Conservation (phyloP, 2,113 vertebrate species). For the Tragelaphus imberbis region DNA sequence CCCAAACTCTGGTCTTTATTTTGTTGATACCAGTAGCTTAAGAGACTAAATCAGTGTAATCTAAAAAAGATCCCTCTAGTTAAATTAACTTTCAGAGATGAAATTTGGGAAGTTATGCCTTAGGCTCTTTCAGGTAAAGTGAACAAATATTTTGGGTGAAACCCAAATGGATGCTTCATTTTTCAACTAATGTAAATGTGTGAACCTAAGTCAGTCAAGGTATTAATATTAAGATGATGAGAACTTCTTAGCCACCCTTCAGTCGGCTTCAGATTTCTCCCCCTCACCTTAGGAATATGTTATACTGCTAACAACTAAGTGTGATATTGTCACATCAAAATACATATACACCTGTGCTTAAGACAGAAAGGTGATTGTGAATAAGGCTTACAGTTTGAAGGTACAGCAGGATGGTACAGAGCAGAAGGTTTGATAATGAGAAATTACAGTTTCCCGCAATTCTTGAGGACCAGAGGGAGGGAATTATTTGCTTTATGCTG, state of each 20-base stretch:
- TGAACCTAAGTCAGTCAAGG: conserved; percentile 41
- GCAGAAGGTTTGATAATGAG: conserved; percentile 89
- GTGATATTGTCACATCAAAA: conserved; percentile 83
- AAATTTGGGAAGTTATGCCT: neutral
- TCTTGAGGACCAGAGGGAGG: conserved; percentile 82
- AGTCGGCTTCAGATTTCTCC: conserved; percentile 48
- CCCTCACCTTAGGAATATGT: conserved; percentile 70
- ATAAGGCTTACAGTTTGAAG: conserved; percentile 74
- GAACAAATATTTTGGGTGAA: neutral
- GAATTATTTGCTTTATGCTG: conserved; percentile 90
- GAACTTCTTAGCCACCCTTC: conserved; percentile 49
- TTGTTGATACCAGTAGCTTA: neutral
- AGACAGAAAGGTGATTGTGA: conserved; percentile 79
- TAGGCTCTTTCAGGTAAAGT: conserved; percentile 5
- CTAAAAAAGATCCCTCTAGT: neutral
- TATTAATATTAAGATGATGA: conserved; percentile 55
- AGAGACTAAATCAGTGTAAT: neutral
- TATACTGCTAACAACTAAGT: conserved; percentile 78
- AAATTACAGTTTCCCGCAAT: conserved; percentile 83
- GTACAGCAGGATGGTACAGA: conserved; percentile 80
- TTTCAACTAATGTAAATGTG: conserved; percentile 55
- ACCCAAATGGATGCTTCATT: conserved; percentile 50
- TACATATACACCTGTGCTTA: conserved; percentile 76
- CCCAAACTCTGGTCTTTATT: neutral
- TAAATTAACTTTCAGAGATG: conserved; percentile 24